Evolutionary conservation across 2,113 vertebrate species (phyloP).

Genomic region (Donacobius atricapilla): DNA sequence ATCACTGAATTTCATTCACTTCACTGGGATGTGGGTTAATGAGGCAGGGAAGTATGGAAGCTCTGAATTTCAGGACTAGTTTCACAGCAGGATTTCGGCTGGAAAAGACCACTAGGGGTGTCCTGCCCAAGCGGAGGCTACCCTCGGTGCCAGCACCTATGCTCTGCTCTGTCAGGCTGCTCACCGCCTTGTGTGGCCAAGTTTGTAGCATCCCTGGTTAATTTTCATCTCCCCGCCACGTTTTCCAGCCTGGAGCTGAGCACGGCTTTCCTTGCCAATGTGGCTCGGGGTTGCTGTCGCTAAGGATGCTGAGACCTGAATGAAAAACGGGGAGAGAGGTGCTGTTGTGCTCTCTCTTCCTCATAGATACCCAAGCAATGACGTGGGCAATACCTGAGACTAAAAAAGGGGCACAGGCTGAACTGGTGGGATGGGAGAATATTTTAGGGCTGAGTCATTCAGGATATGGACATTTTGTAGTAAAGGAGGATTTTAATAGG

Average conservation of each 20-base stretch:
- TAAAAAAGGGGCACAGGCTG: not conserved
- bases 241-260: not conserved
- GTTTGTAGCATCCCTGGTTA: not conserved
- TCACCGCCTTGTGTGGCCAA: not conserved
- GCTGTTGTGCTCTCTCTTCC: not conserved
- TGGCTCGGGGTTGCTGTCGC: not conserved
- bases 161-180: not conserved
- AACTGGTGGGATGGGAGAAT: not conserved
- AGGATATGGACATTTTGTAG: not conserved
- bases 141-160: not conserved
- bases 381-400: accelerated
- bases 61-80: not conserved
- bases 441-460: not conserved
- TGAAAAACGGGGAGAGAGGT: not conserved
- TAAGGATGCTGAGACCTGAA: not conserved
- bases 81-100: not conserved
- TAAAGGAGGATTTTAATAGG: not conserved
- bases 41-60: not conserved
- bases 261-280: not conserved
- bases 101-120: not conserved
- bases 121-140: not conserved
- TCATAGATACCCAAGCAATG: not conserved
- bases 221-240: accelerated
- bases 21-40: not conserved
- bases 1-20: not conserved